Conservation (phyloP, 2,113 vertebrate genomes). For the western clawed frog (Xenopus tropicalis) region DNA sequence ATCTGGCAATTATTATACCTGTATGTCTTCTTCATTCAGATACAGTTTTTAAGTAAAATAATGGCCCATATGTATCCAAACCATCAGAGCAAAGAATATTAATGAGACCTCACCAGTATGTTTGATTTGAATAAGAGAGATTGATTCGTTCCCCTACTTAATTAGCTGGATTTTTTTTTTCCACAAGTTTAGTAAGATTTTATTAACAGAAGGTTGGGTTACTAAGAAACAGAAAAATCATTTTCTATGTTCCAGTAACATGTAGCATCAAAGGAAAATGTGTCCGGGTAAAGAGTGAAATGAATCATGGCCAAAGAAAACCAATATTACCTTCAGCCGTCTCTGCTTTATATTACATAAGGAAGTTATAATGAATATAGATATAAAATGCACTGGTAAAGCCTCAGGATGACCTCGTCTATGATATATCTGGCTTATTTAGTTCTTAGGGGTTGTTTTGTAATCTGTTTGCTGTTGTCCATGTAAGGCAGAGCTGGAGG, state of each 20-base stretch:
- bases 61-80: no score
- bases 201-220: no score
- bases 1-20: no score
- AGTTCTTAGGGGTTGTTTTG: slow-evolving; percentile 10
- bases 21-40: no score
- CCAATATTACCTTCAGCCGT: neutral
- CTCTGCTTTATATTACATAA: neutral
- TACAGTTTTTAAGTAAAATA: no score
- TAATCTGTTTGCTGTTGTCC: slow-evolving; percentile 33
- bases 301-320: neutral
- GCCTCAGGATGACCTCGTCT: neutral
- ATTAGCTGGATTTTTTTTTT: no score
- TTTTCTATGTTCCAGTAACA: neutral
- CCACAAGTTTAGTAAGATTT: no score
- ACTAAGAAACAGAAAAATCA: no score
- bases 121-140: no score
- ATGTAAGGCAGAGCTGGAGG: slow-evolving; percentile 32
- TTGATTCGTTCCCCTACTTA: no score
- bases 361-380: neutral
- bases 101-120: no score
- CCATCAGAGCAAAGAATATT: no score
- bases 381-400: neutral
- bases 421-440: neutral
- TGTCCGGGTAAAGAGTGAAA: neutral
- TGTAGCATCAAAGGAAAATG: neutral